Percentiles rank a stretch among this genome's conserved stretches.
Evolutionary conservation across 2,888 invertebrate species (phyloP).

Genomic region (Galerucella pusilla): DNA sequence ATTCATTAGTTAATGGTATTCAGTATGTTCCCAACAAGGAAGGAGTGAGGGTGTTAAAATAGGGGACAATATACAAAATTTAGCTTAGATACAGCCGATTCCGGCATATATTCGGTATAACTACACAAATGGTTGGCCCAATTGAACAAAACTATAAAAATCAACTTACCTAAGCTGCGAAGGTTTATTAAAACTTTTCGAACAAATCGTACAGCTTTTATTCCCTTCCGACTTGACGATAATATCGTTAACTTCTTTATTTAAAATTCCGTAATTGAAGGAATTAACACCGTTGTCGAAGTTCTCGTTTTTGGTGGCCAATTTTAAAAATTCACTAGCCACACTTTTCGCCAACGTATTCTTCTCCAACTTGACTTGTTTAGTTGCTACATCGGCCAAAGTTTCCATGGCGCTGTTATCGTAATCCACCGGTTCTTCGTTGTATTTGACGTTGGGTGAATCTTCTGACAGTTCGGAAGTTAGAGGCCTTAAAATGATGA

Average conservation of each 20-base stretch:
- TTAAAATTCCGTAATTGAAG: slow-evolving; percentile 46
- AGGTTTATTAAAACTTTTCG: slow-evolving; percentile 91
- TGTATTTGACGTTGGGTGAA: slow-evolving; percentile 24
- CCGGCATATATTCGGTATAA: too few species aligned
- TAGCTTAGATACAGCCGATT: too few species aligned
- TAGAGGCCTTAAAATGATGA: slow-evolving; percentile 39
- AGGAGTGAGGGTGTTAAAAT: too few species aligned
- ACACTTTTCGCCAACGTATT: slow-evolving; percentile 72
- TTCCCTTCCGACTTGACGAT: slow-evolving; percentile 65
- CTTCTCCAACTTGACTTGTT: slow-evolving; percentile 63
- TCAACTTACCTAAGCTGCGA: slow-evolving; percentile 77
- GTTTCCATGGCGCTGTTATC: slow-evolving; percentile 66
- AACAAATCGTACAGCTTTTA: slow-evolving; percentile 75
- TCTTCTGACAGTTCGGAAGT: slow-evolving; percentile 29
- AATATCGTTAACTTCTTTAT: slow-evolving; percentile 61
- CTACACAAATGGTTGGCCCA: too few species aligned
- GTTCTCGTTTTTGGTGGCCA: slow-evolving; percentile 66
- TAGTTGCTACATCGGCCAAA: slow-evolving; percentile 64
- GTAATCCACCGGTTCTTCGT: slow-evolving; percentile 52
- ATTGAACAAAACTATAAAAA: neutral
- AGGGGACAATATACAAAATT: too few species aligned
- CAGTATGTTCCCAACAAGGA: too few species aligned
- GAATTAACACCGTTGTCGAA: slow-evolving; percentile 46
- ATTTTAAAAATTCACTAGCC: slow-evolving; percentile 74
- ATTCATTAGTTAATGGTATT: too few species aligned